Percentiles rank a stretch among this genome's conserved stretches.
phyloP scores from a whole-genome alignment of 1,140 invertebrate species.

The Pseudomyrmex concolor region DNA sequence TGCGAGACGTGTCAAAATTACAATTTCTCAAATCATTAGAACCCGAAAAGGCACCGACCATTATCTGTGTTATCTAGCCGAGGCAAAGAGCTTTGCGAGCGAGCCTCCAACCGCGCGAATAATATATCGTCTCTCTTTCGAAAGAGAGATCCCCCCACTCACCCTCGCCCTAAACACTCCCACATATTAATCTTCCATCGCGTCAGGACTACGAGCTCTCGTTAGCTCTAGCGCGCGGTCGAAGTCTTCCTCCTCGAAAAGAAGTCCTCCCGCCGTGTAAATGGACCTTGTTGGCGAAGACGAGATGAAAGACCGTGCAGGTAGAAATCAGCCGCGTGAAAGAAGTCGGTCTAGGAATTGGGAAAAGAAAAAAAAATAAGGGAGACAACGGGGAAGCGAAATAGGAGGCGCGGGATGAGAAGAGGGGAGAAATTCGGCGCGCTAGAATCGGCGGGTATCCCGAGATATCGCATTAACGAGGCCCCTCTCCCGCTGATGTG shows the following conservation, averaged over 20 bases:
- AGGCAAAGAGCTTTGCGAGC: constrained; percentile 35
- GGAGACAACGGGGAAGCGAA: constrained; percentile 15
- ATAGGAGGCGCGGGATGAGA: constrained; percentile 19
- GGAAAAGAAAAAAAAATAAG: constrained; percentile 38
- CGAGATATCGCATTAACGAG: constrained; percentile 73
- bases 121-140: constrained; percentile 40
- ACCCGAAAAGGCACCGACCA: background rate
- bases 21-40: background rate
- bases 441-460: constrained; percentile 37
- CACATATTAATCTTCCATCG: constrained; percentile 58
- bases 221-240: constrained; percentile 53
- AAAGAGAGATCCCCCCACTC: constrained; percentile 27
- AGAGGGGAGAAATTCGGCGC: constrained; percentile 11
- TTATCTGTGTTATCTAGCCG: constrained; percentile 41
- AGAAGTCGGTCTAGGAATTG: constrained; percentile 63
- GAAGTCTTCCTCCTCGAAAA: constrained; percentile 51
- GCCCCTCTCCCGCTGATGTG: constrained; percentile 57
- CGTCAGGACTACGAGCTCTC: constrained; percentile 61
- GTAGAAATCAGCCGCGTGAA: constrained; percentile 55
- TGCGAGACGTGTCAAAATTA: background rate
- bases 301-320: constrained; percentile 73
- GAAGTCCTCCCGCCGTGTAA: constrained; percentile 70
- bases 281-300: constrained; percentile 72
- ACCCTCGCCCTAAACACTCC: constrained; percentile 50
- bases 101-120: constrained; percentile 43